Base-by-base conservation (phyloP, 2,113 vertebrate genomes). In the Semnornis frantzii region DNA sequence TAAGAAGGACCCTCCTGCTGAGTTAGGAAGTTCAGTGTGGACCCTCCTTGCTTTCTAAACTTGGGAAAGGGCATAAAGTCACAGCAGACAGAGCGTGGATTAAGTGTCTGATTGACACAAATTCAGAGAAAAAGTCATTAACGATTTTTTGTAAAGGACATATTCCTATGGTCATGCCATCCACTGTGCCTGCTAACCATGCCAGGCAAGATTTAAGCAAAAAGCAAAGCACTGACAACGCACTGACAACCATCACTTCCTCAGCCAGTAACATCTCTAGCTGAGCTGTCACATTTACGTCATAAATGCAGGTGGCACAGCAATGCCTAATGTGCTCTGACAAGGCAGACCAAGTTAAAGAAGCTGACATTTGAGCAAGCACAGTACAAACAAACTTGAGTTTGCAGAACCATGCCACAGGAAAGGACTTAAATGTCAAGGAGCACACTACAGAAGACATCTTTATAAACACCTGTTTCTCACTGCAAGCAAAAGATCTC, bases 131-230 rank as follows among this genome's bases (percentile, higher is more conserved):
- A n/a, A 39, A 39, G 19, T 2, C 5, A 74, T 66, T 14, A 74
- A 76, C 15, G 23, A 30, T 25, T 21, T 31, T 55, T 31, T 73
- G 31, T 39, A 31, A 60, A 75, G 28, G 37, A 7, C 12, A 17
- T 19, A 33, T n/a, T 23, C 42, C 18, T 5, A 4, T 1, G 57
- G 21, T 6, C 2, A 4, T 33, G 34, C 30, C 42, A n/a, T 7
- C 34, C 1, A 1, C 27, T 24, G 14, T 30, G 28, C 16, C 20
- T 17, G 16, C n/a, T 6, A 64, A 42, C 39, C 9, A 19, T 6
- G 5, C 39, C 59, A 34, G 3, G 7, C 5, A 37, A 33, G 12
- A 12, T 12, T 58, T 48, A 39, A 52, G 59, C 21, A 63, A 69
- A 75, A 75, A 84, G 90, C 69, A 77, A 50, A 85, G 19, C 8